A percentile compares a stretch with the other conserved stretches of the same genome.
These are phyloP conservation scores for Microctonus aethiopoides DNA, from an alignment of 2,888 invertebrate genomes.

Conservation along the genomic window DNA sequence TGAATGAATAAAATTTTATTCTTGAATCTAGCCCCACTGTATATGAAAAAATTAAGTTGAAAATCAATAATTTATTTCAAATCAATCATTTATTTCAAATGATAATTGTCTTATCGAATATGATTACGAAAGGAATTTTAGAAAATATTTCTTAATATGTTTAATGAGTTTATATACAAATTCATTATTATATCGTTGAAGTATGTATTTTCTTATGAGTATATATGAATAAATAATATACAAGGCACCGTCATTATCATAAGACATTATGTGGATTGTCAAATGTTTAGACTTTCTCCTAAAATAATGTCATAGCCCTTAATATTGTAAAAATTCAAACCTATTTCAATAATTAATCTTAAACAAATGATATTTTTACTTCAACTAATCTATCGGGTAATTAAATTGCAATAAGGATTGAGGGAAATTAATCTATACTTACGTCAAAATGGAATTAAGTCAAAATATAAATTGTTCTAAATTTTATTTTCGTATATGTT, in stretches of 20 bases:
- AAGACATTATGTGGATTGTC: not conserved
- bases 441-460: no score
- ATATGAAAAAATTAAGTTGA: not conserved
- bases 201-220: not conserved
- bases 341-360: not conserved
- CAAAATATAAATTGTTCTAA: no score
- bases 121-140: not conserved
- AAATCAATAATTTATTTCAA: not conserved
- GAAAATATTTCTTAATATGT: not conserved
- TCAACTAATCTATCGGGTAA: not conserved
- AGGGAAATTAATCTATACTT: not conserved
- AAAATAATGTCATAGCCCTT: not conserved
- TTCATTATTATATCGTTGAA: not conserved
- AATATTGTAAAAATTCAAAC: not conserved
- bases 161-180: no score
- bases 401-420: not conserved
- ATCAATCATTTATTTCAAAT: not conserved
- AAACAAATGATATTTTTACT: not conserved
- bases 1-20: no score
- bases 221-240: not conserved
- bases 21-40: not conserved
- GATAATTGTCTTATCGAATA: not conserved
- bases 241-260: not conserved
- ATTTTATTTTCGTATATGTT: no score
- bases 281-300: not conserved